Conservation (phyloP, 1,140 invertebrate species). For the Lanistes nyassanus region DNA sequence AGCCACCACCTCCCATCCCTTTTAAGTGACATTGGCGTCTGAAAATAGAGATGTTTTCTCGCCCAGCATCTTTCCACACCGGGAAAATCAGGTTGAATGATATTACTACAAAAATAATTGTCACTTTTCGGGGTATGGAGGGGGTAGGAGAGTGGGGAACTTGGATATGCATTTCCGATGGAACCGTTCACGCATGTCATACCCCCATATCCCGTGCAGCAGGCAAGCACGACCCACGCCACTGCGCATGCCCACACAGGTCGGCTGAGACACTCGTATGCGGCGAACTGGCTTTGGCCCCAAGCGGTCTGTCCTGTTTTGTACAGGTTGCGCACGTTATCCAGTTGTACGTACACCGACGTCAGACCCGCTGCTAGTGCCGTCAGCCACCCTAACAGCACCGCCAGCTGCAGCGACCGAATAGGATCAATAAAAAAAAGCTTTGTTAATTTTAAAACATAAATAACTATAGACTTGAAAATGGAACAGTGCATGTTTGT, state of each 20-base stretch:
- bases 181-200: too few species aligned
- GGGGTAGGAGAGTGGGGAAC: background rate
- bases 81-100: background rate
- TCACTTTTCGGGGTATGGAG: background rate
- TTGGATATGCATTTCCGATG: too few species aligned
- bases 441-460: too few species aligned
- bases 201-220: conserved; percentile 55
- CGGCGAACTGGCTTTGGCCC: background rate
- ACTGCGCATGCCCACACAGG: conserved; percentile 62
- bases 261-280: conserved; percentile 35
- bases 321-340: conserved; percentile 20
- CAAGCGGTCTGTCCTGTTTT: conserved; percentile 19
- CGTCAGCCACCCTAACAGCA: conserved; percentile 13
- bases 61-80: background rate
- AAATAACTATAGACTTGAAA: too few species aligned
- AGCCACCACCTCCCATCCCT: too few species aligned
- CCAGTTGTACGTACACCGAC: conserved; percentile 11
- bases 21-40: background rate
- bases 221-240: conserved; percentile 67
- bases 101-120: background rate
- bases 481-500: too few species aligned
- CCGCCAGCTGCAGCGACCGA: background rate
- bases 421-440: too few species aligned
- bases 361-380: conserved; percentile 18
- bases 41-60: background rate